Conservation (phyloP, 2,113 vertebrate genomes). For the Laterallus jamaicensis region DNA sequence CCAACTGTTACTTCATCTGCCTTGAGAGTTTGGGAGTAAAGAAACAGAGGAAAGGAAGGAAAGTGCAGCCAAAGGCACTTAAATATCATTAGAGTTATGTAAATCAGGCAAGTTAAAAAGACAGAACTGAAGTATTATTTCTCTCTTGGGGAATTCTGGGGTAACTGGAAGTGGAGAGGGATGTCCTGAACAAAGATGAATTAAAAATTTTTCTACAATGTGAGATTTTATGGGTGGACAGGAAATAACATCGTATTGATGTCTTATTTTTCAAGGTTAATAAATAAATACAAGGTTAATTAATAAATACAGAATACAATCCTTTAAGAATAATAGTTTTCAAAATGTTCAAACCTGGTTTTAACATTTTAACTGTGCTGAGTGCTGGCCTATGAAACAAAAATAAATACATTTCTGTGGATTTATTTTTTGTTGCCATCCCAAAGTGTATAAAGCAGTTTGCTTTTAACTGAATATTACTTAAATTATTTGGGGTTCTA, state of each 20-base stretch:
- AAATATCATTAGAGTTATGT: conserved; percentile 42
- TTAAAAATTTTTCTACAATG: conserved; percentile 33
- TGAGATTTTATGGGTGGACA: not conserved
- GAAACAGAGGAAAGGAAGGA: not conserved
- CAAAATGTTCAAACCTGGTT: not conserved
- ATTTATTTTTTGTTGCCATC: not conserved
- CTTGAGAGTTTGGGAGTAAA: conserved; percentile 37
- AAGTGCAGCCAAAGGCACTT: conserved; percentile 40
- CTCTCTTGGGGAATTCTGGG: conserved; percentile 48
- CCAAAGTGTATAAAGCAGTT: not conserved
- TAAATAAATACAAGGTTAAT: too few relatives aligned
- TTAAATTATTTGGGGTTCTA: not conserved
- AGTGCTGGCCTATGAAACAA: not conserved
- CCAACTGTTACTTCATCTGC: conserved; percentile 50
- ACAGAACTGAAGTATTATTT: conserved; percentile 55
- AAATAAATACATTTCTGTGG: not conserved
- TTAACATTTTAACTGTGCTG: not conserved
- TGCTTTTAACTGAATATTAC: not conserved
- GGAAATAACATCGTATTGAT: not conserved
- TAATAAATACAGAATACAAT: not conserved
- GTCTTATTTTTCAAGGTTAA: not conserved
- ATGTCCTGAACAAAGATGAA: conserved; percentile 32
- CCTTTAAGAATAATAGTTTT: not conserved
- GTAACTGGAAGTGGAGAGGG: conserved; percentile 15
- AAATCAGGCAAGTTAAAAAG: conserved; percentile 54